Conservation (phyloP, 2,797 vertebrate genomes). For the Catharus ustulatus region DNA sequence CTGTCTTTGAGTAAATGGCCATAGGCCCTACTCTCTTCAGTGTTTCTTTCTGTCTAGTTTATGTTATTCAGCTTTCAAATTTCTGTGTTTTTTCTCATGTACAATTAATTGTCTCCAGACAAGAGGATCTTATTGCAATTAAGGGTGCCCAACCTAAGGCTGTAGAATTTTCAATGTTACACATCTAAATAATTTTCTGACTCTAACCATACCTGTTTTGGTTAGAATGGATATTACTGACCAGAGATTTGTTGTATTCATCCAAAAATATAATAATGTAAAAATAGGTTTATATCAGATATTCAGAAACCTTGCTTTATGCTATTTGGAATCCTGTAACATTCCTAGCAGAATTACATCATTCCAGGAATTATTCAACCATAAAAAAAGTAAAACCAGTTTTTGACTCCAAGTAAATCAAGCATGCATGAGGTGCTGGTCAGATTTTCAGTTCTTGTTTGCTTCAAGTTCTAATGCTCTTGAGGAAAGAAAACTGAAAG, state of each 20-base stretch:
- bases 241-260: neutral
- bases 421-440: neutral
- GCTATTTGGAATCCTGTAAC: neutral
- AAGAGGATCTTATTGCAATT: neutral
- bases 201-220: neutral
- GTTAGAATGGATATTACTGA: neutral
- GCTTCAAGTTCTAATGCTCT: neutral
- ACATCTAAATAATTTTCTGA: neutral
- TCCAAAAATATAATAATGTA: neutral
- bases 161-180: neutral
- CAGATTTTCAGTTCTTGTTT: slow-evolving; percentile 20
- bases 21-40: neutral
- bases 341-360: neutral
- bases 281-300: neutral
- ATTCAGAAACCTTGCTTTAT: neutral
- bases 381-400: slow-evolving; percentile 20
- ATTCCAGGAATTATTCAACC: neutral
- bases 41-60: neutral
- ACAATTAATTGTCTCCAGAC: neutral
- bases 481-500: neutral
- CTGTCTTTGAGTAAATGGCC: neutral
- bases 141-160: neutral
- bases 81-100: neutral
- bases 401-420: slow-evolving; percentile 33
- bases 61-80: neutral